Conservation (phyloP, 2,888 invertebrate genomes). For the Cistogaster globosa region DNA sequence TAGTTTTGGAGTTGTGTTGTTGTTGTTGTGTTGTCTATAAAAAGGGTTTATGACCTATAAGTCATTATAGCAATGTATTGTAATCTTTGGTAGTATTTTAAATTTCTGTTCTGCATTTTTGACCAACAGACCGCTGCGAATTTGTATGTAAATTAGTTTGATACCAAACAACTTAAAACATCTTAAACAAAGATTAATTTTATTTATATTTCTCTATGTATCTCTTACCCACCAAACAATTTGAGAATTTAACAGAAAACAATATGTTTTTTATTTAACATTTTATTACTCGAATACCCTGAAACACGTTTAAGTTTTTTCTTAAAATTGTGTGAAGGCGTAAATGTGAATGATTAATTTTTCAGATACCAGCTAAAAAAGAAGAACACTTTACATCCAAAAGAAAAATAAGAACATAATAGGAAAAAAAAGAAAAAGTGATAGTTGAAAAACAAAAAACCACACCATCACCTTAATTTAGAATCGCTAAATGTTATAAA, state of each 20-base stretch:
- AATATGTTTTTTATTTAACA: slow-evolving; percentile 27
- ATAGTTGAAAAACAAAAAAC: slow-evolving; percentile 16
- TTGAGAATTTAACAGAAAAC: slow-evolving; percentile 11
- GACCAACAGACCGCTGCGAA: slow-evolving; percentile 74
- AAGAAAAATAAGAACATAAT: not conserved
- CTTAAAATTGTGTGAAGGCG: slow-evolving; percentile 62
- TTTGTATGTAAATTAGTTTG: slow-evolving; percentile 74
- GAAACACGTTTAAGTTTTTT: slow-evolving; percentile 44
- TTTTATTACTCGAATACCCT: slow-evolving; percentile 55
- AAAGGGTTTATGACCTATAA: slow-evolving; percentile 69
- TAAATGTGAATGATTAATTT: slow-evolving; percentile 79
- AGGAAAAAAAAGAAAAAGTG: not conserved
- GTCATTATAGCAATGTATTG: slow-evolving; percentile 27
- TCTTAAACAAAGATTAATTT: slow-evolving; percentile 30
- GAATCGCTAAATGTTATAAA: slow-evolving; percentile 80
- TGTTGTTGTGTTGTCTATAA: not conserved
- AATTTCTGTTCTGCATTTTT: slow-evolving; percentile 64
- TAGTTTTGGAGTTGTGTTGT: not conserved
- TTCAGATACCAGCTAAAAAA: slow-evolving; percentile 48
- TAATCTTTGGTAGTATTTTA: slow-evolving; percentile 26
- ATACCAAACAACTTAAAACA: slow-evolving; percentile 29
- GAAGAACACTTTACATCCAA: slow-evolving; percentile 18
- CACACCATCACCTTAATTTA: slow-evolving; percentile 74
- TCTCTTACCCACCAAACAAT: slow-evolving; percentile 14
- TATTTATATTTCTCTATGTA: not conserved